Percentiles rank a stretch among this genome's conserved stretches.
Evolutionary conservation across 2,113 vertebrate species (phyloP).

Genomic region (Phylloscopus whistleri): DNA sequence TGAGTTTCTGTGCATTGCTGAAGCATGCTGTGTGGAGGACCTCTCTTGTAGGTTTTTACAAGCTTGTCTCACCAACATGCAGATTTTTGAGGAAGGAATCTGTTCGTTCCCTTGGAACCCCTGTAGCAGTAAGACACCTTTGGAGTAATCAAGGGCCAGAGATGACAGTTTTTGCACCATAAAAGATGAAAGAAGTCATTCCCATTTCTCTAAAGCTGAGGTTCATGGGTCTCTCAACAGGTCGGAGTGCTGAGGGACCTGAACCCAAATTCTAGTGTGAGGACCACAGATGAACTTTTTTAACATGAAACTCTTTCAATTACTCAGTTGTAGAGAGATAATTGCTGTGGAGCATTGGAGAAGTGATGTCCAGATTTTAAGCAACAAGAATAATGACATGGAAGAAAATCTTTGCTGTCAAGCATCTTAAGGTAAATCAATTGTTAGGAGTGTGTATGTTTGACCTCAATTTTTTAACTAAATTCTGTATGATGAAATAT

Average conservation of each 20-base stretch:
- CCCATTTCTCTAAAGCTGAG: neutral
- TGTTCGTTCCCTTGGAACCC: neutral
- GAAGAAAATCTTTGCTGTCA: neutral
- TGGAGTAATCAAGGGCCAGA: neutral
- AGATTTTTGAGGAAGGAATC: neutral
- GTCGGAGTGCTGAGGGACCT: rapidly evolving
- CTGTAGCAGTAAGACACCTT: neutral
- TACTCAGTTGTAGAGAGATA: neutral
- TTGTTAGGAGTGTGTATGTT: neutral
- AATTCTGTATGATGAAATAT: neutral
- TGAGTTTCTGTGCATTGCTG: neutral
- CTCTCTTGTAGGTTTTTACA: neutral
- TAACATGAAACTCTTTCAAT: neutral
- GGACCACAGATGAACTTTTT: neutral
- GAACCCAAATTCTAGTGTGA: neutral
- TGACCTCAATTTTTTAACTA: neutral
- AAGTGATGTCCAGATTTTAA: neutral
- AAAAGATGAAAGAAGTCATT: neutral
- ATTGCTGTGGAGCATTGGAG: neutral
- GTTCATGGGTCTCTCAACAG: neutral
- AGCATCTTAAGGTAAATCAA: neutral
- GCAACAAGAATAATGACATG: neutral
- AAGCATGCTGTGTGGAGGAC: neutral
- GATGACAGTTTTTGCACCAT: rapidly evolving
- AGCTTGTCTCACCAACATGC: rapidly evolving